These are phyloP conservation scores for Austrofundulus limnaeus DNA, from an alignment of 2,113 vertebrate species.

Conservation along the genomic window DNA sequence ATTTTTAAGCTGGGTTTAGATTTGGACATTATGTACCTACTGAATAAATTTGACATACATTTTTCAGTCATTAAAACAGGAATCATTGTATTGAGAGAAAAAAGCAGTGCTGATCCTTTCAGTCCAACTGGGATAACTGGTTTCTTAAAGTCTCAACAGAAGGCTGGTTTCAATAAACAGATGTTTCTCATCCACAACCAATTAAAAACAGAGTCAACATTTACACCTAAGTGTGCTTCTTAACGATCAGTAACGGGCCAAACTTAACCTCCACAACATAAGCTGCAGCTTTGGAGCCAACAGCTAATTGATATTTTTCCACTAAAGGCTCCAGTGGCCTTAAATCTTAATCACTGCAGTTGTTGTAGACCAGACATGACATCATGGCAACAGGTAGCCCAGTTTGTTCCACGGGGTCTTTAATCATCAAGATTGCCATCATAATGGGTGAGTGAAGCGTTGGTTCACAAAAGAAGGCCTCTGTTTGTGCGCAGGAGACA, in stretches of 20 bases:
- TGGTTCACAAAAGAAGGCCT: conserved; percentile 56
- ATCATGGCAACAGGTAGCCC: conserved; percentile 77
- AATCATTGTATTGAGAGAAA: conserved; percentile 19
- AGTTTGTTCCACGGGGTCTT: conserved; percentile 67
- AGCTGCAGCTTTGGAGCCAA: conserved; percentile 52
- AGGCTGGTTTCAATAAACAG: conserved; percentile 52
- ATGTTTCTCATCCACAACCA: conserved; percentile 49
- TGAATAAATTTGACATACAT: no score
- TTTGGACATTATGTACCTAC: no score
- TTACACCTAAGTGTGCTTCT: conserved; percentile 38
- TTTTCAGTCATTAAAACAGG: no score
- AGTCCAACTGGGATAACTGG: conserved; percentile 46
- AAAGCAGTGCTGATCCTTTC: conserved; percentile 41
- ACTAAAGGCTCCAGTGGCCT: conserved; percentile 63
- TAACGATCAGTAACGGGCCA: conserved; percentile 35
- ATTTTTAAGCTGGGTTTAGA: no score
- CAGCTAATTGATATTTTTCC: conserved; percentile 73
- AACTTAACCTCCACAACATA: conserved; percentile 47
- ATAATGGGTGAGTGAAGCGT: conserved; percentile 61
- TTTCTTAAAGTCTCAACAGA: conserved; percentile 44
- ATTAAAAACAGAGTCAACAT: conserved; percentile 21
- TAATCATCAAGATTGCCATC: conserved; percentile 71
- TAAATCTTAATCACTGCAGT: conserved; percentile 68
- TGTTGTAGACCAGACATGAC: conserved; percentile 74
- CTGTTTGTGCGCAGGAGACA: conserved; percentile 52